Evolutionary conservation across 2,797 vertebrate genomes (phyloP).

Genomic region (Molossus molossus): DNA sequence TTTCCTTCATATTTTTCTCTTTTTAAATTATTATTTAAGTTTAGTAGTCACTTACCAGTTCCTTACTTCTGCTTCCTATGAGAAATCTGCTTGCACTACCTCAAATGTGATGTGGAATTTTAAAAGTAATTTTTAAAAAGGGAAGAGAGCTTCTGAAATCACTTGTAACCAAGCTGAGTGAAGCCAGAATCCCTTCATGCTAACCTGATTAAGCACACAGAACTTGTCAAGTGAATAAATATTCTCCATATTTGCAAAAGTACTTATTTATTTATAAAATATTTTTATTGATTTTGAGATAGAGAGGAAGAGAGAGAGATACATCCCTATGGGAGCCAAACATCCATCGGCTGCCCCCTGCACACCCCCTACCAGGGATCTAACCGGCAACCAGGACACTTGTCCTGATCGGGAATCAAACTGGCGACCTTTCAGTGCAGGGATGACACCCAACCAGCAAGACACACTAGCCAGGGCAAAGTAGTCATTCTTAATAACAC

Average conservation of each 20-base stretch:
- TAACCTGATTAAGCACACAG: not conserved
- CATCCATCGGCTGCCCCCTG: not conserved
- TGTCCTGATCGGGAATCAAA: not conserved
- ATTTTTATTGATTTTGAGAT: not conserved
- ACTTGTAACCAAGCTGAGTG: not conserved
- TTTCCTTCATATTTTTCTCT: not conserved
- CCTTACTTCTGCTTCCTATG: not conserved
- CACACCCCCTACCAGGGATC: not conserved
- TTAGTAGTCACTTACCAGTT: not conserved
- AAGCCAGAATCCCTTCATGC: not conserved
- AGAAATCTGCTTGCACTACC: not conserved
- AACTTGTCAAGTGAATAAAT: not conserved
- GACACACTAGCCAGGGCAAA: not conserved
- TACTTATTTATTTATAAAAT: not conserved
- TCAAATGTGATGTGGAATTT: not conserved
- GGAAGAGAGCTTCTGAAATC: not conserved
- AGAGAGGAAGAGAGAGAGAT: not conserved
- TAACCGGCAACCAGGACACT: not conserved
- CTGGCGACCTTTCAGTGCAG: not conserved
- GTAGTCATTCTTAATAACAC: not conserved
- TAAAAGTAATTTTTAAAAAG: not conserved
- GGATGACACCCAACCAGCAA: not conserved
- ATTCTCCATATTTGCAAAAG: not conserved
- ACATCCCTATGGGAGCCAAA: not conserved
- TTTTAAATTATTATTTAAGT: not conserved